phyloP scores from a whole-genome alignment of 2,113 vertebrate species.

The Himantopus leucocephalus region DNA sequence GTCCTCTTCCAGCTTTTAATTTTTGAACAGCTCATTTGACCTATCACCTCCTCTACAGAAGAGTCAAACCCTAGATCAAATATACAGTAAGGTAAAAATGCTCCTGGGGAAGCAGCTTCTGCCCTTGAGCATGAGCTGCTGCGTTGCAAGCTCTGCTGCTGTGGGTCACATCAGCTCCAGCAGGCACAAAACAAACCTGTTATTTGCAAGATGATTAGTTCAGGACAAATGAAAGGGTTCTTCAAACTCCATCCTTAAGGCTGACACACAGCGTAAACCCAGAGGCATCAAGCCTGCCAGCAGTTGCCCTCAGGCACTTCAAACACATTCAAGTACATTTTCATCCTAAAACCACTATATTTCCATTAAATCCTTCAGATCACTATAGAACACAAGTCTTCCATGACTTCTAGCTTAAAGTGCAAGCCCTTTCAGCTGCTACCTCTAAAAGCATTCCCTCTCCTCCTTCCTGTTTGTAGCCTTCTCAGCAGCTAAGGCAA shows the following conservation, averaged over 20 bases:
- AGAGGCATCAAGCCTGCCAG: neutral
- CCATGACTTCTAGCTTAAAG: neutral
- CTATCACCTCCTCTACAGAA: neutral
- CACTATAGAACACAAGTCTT: neutral
- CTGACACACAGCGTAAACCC: neutral
- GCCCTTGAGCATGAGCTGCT: neutral
- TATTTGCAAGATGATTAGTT: neutral
- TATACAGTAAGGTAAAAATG: neutral
- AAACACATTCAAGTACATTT: neutral
- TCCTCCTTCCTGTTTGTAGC: neutral
- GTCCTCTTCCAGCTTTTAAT: neutral
- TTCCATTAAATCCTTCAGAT: neutral
- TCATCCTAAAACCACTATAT: neutral
- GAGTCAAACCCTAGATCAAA: neutral
- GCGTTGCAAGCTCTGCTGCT: neutral
- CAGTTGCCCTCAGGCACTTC: neutral
- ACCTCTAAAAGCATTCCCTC: neutral
- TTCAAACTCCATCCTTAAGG: neutral
- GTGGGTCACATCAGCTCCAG: neutral
- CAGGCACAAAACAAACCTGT: neutral
- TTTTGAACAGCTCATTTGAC: neutral
- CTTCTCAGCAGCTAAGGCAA: neutral
- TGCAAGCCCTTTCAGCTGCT: neutral
- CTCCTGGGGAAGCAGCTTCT: neutral
- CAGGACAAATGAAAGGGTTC: neutral